phyloP scores from a whole-genome alignment of 2,888 invertebrate species.

The Chesias legatella region DNA sequence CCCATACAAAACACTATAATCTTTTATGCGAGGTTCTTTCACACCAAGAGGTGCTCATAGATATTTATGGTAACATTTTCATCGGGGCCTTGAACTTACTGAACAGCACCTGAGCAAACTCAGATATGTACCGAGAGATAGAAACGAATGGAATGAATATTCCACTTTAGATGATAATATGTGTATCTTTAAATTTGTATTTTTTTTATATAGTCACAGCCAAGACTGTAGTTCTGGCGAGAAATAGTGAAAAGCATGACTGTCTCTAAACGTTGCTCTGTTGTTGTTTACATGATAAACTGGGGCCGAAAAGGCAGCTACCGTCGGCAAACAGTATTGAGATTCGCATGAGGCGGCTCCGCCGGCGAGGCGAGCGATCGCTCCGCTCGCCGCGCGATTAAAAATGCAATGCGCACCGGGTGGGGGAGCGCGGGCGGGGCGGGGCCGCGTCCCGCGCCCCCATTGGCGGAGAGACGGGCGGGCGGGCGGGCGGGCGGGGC shows the following conservation, averaged over 20 bases:
- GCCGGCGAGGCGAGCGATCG: conserved; percentile 58
- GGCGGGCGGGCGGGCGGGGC: conserved; percentile 47
- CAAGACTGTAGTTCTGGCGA: no score
- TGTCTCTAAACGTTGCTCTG: conserved; percentile 20
- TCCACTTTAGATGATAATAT: conserved; percentile 15
- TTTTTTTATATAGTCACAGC: no score
- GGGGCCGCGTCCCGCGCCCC: conserved; percentile 40
- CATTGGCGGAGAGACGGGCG: conserved; percentile 44
- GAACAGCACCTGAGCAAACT: conserved; percentile 56
- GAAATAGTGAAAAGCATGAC: no score
- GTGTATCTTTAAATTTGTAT: no score
- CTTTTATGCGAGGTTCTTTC: conserved; percentile 40
- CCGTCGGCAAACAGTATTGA: conserved; percentile 76
- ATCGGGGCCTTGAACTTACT: conserved; percentile 67
- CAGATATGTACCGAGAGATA: conserved; percentile 37
- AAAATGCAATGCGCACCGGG: conserved; percentile 75
- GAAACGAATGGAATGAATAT: conserved; percentile 35
- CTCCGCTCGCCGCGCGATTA: conserved; percentile 72
- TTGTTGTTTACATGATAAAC: conserved; percentile 59
- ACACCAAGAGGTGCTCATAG: conserved; percentile 31
- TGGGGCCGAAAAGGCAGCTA: conserved; percentile 59
- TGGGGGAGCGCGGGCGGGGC: conserved; percentile 64
- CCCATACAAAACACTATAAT: conserved; percentile 18
- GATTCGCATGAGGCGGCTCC: conserved; percentile 67
- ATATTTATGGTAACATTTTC: conserved; percentile 44